These are phyloP conservation scores for Linepithema humile DNA, from an alignment of 1,140 invertebrate genomes.

Conservation along the genomic window DNA sequence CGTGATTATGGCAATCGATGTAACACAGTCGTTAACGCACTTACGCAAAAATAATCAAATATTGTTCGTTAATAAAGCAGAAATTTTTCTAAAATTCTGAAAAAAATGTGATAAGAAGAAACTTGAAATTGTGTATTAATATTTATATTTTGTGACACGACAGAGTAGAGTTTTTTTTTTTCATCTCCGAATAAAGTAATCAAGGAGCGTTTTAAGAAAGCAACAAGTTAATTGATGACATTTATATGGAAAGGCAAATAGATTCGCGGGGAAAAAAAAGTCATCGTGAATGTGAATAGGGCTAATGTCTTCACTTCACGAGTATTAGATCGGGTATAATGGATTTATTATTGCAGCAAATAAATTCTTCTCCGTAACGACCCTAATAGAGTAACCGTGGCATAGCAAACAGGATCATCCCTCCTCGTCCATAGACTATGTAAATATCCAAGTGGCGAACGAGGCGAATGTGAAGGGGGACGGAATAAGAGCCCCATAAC, in stretches of 20 bases:
- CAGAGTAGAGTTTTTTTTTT: neutral
- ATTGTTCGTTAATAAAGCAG: neutral
- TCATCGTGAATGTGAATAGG: conserved; percentile 33
- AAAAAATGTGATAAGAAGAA: neutral
- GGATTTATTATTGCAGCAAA: conserved; percentile 84
- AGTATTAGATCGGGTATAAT: conserved; percentile 70
- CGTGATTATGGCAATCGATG: conserved; percentile 38
- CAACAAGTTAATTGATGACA: conserved; percentile 42
- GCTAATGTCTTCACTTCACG: conserved; percentile 65
- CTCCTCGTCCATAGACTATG: conserved; percentile 82
- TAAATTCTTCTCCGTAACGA: conserved; percentile 83
- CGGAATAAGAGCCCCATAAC: conserved; percentile 69
- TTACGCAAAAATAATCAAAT: conserved; percentile 33
- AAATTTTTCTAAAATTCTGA: neutral
- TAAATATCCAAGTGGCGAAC: conserved; percentile 78
- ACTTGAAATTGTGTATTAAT: neutral
- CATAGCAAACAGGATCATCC: conserved; percentile 84
- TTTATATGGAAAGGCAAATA: conserved; percentile 31
- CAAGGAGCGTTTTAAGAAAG: conserved; percentile 3
- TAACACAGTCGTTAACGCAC: conserved; percentile 39
- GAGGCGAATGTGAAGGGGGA: conserved; percentile 68
- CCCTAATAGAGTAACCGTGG: conserved; percentile 83
- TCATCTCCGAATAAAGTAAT: neutral
- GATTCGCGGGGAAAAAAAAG: conserved; percentile 26
- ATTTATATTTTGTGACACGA: neutral